A percentile compares a stretch with the other conserved stretches of the same genome.
Conservation (phyloP, 2,797 vertebrate genomes). For the Hemibagrus guttatus region DNA sequence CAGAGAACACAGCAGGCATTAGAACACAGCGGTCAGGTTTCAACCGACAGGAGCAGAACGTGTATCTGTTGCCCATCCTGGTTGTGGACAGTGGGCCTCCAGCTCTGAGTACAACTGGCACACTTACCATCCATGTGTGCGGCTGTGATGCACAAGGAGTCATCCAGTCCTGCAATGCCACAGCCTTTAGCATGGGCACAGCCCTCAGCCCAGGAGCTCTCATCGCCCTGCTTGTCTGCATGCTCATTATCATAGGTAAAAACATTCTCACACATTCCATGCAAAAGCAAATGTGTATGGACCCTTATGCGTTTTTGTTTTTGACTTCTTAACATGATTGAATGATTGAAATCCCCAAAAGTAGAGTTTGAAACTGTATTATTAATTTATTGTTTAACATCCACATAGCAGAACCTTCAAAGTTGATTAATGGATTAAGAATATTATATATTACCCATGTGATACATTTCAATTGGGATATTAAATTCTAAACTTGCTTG, state of each 20-base stretch:
- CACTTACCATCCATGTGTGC: slow-evolving; percentile 92
- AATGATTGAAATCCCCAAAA: not conserved
- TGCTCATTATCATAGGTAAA: slow-evolving; percentile 98
- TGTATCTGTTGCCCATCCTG: slow-evolving; percentile 92
- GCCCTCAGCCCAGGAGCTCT: slow-evolving; percentile 94
- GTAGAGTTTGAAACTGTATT: not conserved
- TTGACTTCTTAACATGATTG: not conserved
- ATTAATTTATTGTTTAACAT: not conserved
- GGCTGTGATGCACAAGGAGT: slow-evolving; percentile 88
- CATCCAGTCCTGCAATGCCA: slow-evolving; percentile 95
- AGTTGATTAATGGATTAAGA: not conserved
- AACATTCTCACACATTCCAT: slow-evolving; percentile 23
- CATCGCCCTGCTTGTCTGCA: slow-evolving; percentile 93
- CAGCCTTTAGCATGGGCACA: slow-evolving; percentile 86
- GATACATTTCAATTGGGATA: not conserved
- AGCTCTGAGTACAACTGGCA: slow-evolving; percentile 93
- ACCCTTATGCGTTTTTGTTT: not conserved
- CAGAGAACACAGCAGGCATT: slow-evolving; percentile 93
- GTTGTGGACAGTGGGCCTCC: slow-evolving; percentile 93
- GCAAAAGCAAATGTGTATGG: not conserved
- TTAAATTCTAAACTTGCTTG: not conserved
- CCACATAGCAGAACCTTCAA: not conserved
- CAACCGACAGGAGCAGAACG: slow-evolving; percentile 93
- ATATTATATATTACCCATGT: not conserved
- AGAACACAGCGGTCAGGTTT: slow-evolving; percentile 88